Percentiles rank a stretch among this genome's conserved stretches.
These are phyloP conservation scores for Oscheius sp. DNA, from an alignment of 2,888 invertebrate genomes.

Conservation along the genomic window DNA sequence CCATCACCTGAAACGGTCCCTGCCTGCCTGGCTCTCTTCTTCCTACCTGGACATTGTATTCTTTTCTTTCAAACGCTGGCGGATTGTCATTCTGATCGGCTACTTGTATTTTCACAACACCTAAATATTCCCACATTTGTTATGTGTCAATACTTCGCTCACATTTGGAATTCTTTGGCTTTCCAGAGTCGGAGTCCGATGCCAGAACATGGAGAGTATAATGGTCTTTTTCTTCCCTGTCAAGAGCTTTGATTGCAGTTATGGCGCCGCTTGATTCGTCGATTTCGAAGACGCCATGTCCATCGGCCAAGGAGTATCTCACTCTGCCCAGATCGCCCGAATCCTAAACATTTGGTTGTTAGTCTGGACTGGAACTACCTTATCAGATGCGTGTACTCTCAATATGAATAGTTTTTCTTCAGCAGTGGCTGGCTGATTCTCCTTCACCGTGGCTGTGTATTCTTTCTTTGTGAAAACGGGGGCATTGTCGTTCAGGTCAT, in stretches of 20 bases:
- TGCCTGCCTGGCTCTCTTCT: not conserved
- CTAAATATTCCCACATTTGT: too few species aligned
- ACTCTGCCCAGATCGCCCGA: slow-evolving; percentile 93
- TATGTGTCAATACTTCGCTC: too few species aligned
- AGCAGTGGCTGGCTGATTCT: slow-evolving; percentile 54
- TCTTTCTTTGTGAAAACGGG: slow-evolving; percentile 64
- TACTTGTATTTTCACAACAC: slow-evolving; percentile 47
- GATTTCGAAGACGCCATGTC: slow-evolving; percentile 80
- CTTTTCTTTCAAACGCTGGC: slow-evolving; percentile 70
- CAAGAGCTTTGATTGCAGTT: slow-evolving; percentile 86
- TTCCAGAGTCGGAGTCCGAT: slow-evolving; percentile 81
- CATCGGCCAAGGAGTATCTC: slow-evolving; percentile 88
- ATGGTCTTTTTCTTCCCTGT: slow-evolving; percentile 83
- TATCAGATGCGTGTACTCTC: slow-evolving; percentile 59
- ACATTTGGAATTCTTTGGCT: slow-evolving; percentile 40
- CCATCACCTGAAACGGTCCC: slow-evolving; percentile 44
- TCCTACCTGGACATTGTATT: slow-evolving; percentile 56
- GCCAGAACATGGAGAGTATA: slow-evolving; percentile 56
- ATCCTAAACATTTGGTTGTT: slow-evolving; percentile 79
- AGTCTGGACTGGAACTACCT: slow-evolving; percentile 23
- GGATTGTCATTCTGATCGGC: slow-evolving; percentile 75
- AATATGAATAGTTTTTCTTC: slow-evolving; percentile 52
- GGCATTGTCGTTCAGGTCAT: slow-evolving; percentile 75
- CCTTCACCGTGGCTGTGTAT: slow-evolving; percentile 46
- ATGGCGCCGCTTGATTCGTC: slow-evolving; percentile 88